Percentiles rank a stretch among this genome's conserved stretches.
Conservation (phyloP, 2,888 invertebrate genomes). For the Dione juno region DNA sequence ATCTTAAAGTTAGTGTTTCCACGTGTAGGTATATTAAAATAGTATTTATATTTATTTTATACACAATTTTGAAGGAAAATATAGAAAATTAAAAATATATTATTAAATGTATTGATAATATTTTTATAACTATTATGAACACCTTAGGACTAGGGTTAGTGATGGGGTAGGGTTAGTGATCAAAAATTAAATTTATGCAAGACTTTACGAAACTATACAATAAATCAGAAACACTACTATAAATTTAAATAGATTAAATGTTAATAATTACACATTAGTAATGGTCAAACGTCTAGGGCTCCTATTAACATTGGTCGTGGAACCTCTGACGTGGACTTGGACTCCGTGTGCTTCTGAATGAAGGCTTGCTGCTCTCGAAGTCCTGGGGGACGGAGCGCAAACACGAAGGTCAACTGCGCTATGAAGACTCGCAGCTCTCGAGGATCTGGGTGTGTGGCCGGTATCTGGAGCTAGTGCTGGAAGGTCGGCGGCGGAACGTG, state of each 20-base stretch:
- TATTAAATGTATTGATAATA: too few species aligned
- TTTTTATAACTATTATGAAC: too few species aligned
- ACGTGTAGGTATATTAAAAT: slow-evolving; percentile 13
- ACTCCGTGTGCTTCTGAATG: slow-evolving; percentile 71
- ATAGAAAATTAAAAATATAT: background rate
- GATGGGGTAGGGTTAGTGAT: too few species aligned
- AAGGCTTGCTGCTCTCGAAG: slow-evolving; percentile 72
- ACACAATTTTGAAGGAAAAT: background rate
- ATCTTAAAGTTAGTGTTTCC: slow-evolving; percentile 9
- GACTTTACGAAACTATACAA: background rate
- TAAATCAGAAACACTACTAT: background rate
- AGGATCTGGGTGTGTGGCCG: slow-evolving; percentile 73
- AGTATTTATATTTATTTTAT: background rate
- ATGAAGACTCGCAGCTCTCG: slow-evolving; percentile 75
- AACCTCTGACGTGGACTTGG: slow-evolving; percentile 74
- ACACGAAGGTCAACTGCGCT: slow-evolving; percentile 74
- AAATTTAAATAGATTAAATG: background rate
- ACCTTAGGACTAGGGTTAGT: too few species aligned
- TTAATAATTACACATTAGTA: slow-evolving; percentile 63
- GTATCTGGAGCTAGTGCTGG: slow-evolving; percentile 86
- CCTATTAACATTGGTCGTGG: slow-evolving; percentile 65
- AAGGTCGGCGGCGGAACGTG: slow-evolving; percentile 92
- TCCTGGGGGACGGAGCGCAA: slow-evolving; percentile 68
- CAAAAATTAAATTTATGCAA: too few species aligned
- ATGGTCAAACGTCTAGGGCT: slow-evolving; percentile 75